These are phyloP conservation scores for Augochlorella aurata DNA, from an alignment of 2,888 invertebrate species.

Conservation along the genomic window DNA sequence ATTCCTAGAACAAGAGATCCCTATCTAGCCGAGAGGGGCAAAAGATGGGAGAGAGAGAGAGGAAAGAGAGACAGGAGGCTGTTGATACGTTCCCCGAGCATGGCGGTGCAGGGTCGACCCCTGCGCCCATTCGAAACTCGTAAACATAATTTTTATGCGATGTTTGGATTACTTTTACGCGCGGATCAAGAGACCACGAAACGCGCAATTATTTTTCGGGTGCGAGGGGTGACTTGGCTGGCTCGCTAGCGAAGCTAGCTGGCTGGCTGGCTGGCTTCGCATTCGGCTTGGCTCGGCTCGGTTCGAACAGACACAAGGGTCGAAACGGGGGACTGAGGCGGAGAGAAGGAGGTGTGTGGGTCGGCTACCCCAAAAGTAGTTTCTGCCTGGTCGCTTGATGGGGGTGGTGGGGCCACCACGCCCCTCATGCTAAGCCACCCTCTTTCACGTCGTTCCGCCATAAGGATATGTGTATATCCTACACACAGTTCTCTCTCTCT, in stretches of 20 bases:
- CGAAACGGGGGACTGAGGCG: conserved; percentile 2
- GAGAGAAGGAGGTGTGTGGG: conserved; percentile 45
- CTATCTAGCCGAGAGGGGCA: conserved; percentile 30
- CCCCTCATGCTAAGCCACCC: conserved; percentile 69
- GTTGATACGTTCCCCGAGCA: conserved; percentile 40
- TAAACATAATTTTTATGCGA: conserved; percentile 81
- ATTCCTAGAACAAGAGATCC: conserved; percentile 52
- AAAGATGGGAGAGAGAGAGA: background rate
- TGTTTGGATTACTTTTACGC: conserved; percentile 80
- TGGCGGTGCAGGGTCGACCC: conserved; percentile 51
- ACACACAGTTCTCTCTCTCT: conserved; percentile 37
- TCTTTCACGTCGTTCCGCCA: conserved; percentile 59
- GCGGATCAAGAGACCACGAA: conserved; percentile 79
- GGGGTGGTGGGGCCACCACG: conserved; percentile 69
- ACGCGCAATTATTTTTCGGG: conserved; percentile 78
- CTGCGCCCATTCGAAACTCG: conserved; percentile 77
- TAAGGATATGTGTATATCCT: conserved; percentile 45
- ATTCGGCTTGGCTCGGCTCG: conserved; percentile 18
- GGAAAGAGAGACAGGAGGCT: conserved; percentile 24
- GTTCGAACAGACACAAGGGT: conserved; percentile 21
- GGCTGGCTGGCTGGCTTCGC: background rate
- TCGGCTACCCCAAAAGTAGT: conserved; percentile 66
- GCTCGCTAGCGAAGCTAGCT: conserved; percentile 20
- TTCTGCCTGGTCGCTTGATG: conserved; percentile 60
- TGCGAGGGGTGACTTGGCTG: conserved; percentile 45